phyloP scores from a whole-genome alignment of 2,113 vertebrate genomes.

The Etheostoma spectabile region DNA sequence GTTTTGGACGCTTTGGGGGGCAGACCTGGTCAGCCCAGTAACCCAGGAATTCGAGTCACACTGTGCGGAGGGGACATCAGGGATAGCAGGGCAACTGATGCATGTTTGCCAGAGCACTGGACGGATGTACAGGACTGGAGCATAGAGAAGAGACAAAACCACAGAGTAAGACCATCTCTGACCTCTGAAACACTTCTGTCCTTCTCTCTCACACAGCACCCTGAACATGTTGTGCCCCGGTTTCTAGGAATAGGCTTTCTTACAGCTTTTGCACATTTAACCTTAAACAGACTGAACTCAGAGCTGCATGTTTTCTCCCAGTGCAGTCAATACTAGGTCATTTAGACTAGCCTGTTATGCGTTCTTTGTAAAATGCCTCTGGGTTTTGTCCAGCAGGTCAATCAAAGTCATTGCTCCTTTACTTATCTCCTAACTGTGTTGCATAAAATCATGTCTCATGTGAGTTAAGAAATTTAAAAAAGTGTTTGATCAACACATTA shows the following conservation, averaged over 20 bases:
- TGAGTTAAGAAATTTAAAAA: background rate
- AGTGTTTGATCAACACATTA: background rate
- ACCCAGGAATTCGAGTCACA: slow-evolving; percentile 13
- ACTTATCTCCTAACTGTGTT: slow-evolving; percentile 30
- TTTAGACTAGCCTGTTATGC: slow-evolving; percentile 35
- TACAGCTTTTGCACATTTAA: slow-evolving; percentile 14
- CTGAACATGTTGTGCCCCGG: background rate
- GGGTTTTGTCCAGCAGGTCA: slow-evolving; percentile 31
- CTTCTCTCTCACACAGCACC: background rate
- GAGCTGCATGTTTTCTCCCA: slow-evolving; percentile 11
- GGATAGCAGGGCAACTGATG: slow-evolving; percentile 31
- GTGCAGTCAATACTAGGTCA: slow-evolving; percentile 48
- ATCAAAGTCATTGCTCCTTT: slow-evolving; percentile 23
- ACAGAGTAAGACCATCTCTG: slow-evolving; percentile 52
- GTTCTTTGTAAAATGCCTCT: slow-evolving; percentile 26
- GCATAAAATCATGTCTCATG: background rate
- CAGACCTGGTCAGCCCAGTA: background rate
- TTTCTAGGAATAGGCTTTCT: slow-evolving; percentile 30
- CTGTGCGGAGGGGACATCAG: slow-evolving; percentile 35
- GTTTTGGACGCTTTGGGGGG: slow-evolving; percentile 29
- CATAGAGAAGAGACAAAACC: slow-evolving; percentile 72
- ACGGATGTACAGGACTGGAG: slow-evolving; percentile 64
- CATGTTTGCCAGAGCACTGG: slow-evolving; percentile 57
- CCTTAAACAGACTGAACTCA: slow-evolving; percentile 24
- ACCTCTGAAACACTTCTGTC: slow-evolving; percentile 2